Evolutionary conservation across 1,140 invertebrate genomes (phyloP).

Genomic region (Bombus polaris): DNA sequence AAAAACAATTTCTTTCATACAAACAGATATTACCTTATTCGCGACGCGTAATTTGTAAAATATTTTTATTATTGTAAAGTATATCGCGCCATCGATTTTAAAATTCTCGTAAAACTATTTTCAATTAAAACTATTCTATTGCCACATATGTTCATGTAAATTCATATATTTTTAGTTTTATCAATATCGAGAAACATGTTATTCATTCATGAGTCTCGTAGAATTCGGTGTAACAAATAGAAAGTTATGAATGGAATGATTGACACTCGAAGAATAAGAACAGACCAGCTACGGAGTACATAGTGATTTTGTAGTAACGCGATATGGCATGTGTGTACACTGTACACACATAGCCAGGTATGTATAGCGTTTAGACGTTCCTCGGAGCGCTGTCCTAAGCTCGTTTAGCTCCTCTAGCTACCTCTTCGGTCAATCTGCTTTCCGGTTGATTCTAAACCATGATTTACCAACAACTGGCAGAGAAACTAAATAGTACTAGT

Average conservation of each 20-base stretch:
- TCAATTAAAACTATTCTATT: neutral
- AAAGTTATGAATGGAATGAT: slow-evolving; percentile 4
- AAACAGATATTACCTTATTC: neutral
- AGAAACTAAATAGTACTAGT: slow-evolving; percentile 61
- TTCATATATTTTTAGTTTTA: neutral
- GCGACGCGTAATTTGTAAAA: neutral
- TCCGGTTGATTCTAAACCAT: slow-evolving; percentile 78
- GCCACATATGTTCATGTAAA: neutral
- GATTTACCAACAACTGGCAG: slow-evolving; percentile 80
- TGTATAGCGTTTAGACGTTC: slow-evolving; percentile 76
- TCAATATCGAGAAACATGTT: too few relatives aligned
- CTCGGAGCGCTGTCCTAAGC: slow-evolving; percentile 75
- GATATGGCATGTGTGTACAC: neutral
- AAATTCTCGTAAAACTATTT: neutral
- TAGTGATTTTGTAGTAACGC: neutral
- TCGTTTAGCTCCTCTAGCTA: slow-evolving; percentile 78
- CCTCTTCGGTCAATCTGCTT: slow-evolving; percentile 73
- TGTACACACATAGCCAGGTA: slow-evolving; percentile 56
- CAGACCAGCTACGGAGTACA: neutral
- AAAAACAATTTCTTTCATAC: neutral
- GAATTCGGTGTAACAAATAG: neutral
- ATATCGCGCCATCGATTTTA: neutral
- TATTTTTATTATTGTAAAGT: neutral
- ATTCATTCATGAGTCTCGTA: neutral
- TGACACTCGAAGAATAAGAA: neutral